A percentile compares a stretch with the other conserved stretches of the same genome.
Conservation (phyloP, 2,888 invertebrate genomes). For the Mythimna lalbum region DNA sequence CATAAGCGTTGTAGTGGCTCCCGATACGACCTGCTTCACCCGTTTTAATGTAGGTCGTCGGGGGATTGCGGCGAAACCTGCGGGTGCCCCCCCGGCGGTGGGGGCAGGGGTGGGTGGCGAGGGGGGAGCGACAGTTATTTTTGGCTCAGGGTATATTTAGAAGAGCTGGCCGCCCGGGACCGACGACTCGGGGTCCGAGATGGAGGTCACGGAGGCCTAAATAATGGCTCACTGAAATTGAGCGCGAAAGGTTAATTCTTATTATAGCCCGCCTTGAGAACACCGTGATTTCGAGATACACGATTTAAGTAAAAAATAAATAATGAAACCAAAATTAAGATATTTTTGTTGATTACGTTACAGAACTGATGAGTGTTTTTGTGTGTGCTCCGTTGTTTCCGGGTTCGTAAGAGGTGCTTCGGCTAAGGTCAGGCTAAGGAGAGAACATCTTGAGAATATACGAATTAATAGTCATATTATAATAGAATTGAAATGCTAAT, state of each 20-base stretch:
- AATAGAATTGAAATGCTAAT: conserved; percentile 1
- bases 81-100: conserved; percentile 39
- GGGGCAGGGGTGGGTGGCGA: conserved; percentile 46
- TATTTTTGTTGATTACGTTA: conserved; percentile 10
- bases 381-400: neutral
- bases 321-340: neutral
- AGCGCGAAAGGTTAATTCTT: conserved; percentile 49
- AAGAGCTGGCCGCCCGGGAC: conserved; percentile 75
- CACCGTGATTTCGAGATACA: conserved; percentile 9
- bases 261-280: conserved; percentile 48
- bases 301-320: neutral
- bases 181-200: conserved; percentile 67
- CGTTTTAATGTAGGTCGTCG: conserved; percentile 71
- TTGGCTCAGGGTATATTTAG: conserved; percentile 83
- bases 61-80: conserved; percentile 61
- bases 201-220: conserved; percentile 58
- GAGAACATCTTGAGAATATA: conserved; percentile 1
- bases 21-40: conserved; percentile 55
- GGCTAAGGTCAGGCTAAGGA: conserved; percentile 7
- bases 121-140: conserved; percentile 74
- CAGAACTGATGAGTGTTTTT: neutral
- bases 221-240: conserved; percentile 46
- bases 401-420: neutral
- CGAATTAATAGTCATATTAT: neutral
- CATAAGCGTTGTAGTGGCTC: conserved; percentile 39